Percentiles rank a stretch among this genome's conserved stretches.
Evolutionary conservation across 2,113 vertebrate genomes (phyloP).

Genomic region (Chitala chitala): DNA sequence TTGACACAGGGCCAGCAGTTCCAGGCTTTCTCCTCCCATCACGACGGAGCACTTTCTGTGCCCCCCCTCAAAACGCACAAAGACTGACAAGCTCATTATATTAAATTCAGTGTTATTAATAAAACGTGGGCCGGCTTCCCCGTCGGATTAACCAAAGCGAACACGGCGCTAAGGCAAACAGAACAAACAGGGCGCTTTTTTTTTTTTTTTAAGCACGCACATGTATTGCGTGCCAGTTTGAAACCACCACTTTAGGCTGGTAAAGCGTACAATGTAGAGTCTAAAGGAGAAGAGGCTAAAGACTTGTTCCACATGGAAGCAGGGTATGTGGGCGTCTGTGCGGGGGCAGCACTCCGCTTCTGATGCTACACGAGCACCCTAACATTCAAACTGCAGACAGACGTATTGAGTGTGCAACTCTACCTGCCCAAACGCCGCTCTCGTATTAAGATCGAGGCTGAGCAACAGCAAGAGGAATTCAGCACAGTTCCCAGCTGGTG

Average conservation of each 20-base stretch:
- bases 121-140: background rate
- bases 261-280: background rate
- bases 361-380: too few relatives aligned
- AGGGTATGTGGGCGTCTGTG: background rate
- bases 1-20: background rate
- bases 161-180: background rate
- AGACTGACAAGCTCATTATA: background rate
- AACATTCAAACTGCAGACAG: background rate
- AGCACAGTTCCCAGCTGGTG: too few relatives aligned
- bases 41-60: background rate
- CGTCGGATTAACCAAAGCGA: background rate
- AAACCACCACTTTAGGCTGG: background rate
- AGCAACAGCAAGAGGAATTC: too few relatives aligned
- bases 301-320: background rate
- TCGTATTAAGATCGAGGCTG: too few relatives aligned
- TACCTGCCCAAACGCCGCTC: too few relatives aligned
- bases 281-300: background rate
- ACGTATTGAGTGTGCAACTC: too few relatives aligned
- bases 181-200: background rate
- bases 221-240: background rate
- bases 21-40: background rate
- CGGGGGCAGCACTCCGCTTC: background rate
- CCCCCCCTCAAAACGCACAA: background rate
- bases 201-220: too few relatives aligned
- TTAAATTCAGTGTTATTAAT: constrained; percentile 1